phyloP scores from a whole-genome alignment of 2,888 invertebrate species.

The Lithophane semibrunnea region DNA sequence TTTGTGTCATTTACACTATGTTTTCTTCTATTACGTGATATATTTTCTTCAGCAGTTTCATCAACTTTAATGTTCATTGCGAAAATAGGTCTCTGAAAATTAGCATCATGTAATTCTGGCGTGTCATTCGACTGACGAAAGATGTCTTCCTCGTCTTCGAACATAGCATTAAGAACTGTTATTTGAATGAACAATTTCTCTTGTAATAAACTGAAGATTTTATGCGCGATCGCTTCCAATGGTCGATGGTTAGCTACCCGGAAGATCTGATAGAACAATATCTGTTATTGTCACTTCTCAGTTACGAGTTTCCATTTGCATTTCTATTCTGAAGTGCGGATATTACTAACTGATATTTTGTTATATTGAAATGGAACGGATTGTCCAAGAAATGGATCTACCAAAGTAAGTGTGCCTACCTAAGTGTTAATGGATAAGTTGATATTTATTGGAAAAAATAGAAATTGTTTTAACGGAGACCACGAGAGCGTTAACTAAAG shows the following conservation, averaged over 20 bases:
- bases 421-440: constrained; percentile 1
- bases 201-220: constrained; percentile 38
- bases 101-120: constrained; percentile 5
- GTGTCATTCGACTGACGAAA: constrained; percentile 26
- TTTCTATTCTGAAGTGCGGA: constrained; percentile 38
- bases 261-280: constrained; percentile 53
- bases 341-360: constrained; percentile 26
- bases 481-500: not conserved
- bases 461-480: not conserved
- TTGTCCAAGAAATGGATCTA: not conserved
- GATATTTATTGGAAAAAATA: not conserved
- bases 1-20: constrained; percentile 43
- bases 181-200: constrained; percentile 18
- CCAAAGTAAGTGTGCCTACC: not conserved
- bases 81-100: constrained; percentile 22
- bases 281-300: constrained; percentile 59
- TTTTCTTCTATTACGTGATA: constrained; percentile 38
- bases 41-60: constrained; percentile 12
- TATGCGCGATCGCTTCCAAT: constrained; percentile 26
- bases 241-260: constrained; percentile 26
- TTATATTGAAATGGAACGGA: constrained; percentile 6
- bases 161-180: constrained; percentile 7
- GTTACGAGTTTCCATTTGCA: constrained; percentile 48
- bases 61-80: constrained; percentile 11
- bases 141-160: constrained; percentile 37